Conservation (phyloP, 2,113 vertebrate species). For the Rana temporaria region DNA sequence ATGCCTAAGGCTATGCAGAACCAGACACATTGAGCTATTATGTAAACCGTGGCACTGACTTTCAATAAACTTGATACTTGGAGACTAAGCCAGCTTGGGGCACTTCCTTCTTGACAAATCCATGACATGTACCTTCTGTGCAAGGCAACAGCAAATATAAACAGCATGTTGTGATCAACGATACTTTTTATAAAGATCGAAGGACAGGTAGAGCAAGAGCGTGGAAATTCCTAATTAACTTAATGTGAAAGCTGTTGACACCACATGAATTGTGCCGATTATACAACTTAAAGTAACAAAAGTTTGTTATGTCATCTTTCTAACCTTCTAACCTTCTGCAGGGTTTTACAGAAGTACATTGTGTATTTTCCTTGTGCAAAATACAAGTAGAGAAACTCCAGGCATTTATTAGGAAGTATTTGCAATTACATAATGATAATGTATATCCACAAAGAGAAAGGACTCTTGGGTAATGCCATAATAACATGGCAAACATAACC, state of each 20-base stretch:
- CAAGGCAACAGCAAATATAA: conserved; percentile 18
- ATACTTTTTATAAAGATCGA: background rate
- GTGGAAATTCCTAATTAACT: background rate
- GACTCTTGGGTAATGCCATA: no score
- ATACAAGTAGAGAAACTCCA: no score
- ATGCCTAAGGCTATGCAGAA: conserved; percentile 64
- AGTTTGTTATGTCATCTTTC: no score
- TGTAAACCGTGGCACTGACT: conserved; percentile 62
- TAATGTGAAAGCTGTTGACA: background rate
- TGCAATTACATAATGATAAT: no score
- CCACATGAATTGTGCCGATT: background rate
- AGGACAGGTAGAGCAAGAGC: background rate
- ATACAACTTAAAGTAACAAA: no score
- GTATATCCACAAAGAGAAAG: no score
- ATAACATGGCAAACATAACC: no score
- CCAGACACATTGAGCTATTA: conserved; percentile 63
- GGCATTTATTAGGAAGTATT: no score
- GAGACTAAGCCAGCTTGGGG: conserved; percentile 27
- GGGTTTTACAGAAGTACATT: no score
- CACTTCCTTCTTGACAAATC: conserved; percentile 29
- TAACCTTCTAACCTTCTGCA: no score
- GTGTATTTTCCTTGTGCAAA: no score
- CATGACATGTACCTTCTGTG: conserved; percentile 7
- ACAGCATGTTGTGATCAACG: background rate
- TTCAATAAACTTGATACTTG: conserved; percentile 59